These are phyloP conservation scores for Lepilemur septentrionalis DNA, from an alignment of 2,797 vertebrate species.

Conservation along the genomic window DNA sequence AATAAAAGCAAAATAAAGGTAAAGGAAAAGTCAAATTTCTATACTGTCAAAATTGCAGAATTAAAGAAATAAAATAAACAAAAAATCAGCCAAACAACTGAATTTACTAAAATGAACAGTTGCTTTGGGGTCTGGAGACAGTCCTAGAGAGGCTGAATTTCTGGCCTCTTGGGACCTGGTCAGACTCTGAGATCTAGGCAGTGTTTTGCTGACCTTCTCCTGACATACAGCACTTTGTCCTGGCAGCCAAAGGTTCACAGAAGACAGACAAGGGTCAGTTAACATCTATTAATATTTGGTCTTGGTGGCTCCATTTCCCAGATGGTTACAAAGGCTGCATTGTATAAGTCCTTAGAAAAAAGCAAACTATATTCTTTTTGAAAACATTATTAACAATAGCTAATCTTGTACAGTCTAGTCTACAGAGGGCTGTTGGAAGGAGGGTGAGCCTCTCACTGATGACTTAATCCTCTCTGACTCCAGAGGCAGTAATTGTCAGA, in stretches of 20 bases:
- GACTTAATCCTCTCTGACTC: neutral
- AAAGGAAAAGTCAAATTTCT: neutral
- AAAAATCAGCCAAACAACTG: neutral
- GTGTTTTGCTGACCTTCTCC: neutral
- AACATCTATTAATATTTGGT: neutral
- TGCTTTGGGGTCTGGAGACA: neutral
- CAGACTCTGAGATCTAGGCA: neutral
- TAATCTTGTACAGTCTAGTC: neutral
- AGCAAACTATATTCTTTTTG: neutral
- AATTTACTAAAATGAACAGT: neutral
- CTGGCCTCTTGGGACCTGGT: neutral
- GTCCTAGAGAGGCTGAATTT: neutral
- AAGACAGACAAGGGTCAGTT: neutral
- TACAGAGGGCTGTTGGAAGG: neutral
- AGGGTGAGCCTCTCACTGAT: neutral
- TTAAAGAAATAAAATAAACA: neutral
- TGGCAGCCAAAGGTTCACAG: neutral
- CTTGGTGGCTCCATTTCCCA: neutral
- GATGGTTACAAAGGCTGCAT: neutral
- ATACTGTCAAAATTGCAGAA: neutral
- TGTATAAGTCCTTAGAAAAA: neutral
- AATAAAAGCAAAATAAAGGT: neutral
- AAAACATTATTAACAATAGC: neutral
- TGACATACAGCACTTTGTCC: neutral
- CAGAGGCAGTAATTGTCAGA: neutral